These are phyloP conservation scores for Rallus limicola DNA, from an alignment of 2,113 vertebrate species.

Conservation along the genomic window DNA sequence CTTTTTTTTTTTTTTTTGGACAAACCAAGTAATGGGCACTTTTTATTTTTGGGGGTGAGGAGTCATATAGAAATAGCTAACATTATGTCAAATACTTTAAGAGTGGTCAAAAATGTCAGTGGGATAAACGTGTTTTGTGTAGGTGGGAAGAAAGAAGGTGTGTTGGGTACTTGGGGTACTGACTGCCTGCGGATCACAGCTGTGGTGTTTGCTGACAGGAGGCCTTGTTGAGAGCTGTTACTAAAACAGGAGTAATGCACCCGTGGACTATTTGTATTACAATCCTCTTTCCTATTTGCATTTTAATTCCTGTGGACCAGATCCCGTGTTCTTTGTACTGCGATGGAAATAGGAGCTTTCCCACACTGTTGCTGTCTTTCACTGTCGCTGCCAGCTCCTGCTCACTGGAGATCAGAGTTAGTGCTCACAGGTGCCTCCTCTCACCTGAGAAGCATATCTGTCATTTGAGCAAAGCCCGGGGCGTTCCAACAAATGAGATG, in stretches of 20 bases:
- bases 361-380: background rate
- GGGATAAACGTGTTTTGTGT: background rate
- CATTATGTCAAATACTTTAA: background rate
- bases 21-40: background rate
- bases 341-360: background rate
- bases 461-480: background rate
- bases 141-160: background rate
- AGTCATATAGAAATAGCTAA: background rate
- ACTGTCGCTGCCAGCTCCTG: background rate
- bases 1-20: background rate
- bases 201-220: background rate
- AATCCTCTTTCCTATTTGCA: background rate
- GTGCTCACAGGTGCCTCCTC: background rate
- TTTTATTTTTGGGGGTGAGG: background rate
- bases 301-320: background rate
- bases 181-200: background rate
- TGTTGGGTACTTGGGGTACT: background rate
- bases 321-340: background rate
- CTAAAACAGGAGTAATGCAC: background rate
- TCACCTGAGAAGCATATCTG: background rate
- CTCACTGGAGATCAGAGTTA: background rate
- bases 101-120: background rate
- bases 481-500: background rate
- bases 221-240: background rate
- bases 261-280: background rate